Percentiles rank a stretch among this genome's conserved stretches.
These are phyloP conservation scores for Anoura caudifer DNA, from an alignment of 2,113 vertebrate species.

Conservation along the genomic window DNA sequence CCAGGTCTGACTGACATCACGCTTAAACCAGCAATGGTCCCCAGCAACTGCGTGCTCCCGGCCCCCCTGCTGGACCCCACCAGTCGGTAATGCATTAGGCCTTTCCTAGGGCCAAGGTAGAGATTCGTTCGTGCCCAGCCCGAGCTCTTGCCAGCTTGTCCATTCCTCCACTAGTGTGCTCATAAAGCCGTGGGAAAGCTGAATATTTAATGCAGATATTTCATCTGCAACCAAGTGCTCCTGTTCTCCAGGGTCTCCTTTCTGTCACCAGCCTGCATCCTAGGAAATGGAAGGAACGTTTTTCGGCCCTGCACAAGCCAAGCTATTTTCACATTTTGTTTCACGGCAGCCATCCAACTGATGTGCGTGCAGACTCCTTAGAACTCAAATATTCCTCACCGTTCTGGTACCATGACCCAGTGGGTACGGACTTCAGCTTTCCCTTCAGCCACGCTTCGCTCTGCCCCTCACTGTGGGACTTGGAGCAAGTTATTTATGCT, in stretches of 20 bases:
- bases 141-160: background rate
- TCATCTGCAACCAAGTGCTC: slow-evolving; percentile 38
- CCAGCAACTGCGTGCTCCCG: background rate
- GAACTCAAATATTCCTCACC: background rate
- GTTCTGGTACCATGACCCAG: background rate
- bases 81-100: background rate
- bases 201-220: slow-evolving; percentile 49
- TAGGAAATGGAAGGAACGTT: slow-evolving; percentile 27
- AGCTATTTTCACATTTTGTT: slow-evolving; percentile 32
- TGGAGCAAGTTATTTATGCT: background rate
- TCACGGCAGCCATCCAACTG: background rate
- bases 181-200: slow-evolving; percentile 28
- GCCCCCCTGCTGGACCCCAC: background rate
- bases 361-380: background rate
- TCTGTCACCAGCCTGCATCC: slow-evolving; percentile 2
- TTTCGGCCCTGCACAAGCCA: background rate
- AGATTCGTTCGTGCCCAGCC: background rate
- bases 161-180: background rate
- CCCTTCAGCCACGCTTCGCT: background rate
- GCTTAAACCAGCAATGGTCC: background rate
- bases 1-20: background rate
- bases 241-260: slow-evolving; percentile 50
- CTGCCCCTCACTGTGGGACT: background rate
- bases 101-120: background rate
- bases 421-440: background rate